Evolutionary conservation across 2,888 invertebrate genomes (phyloP), one percentile per base, ranked within the genome.

Genomic region (Leptopterna dolabrata): DNA sequence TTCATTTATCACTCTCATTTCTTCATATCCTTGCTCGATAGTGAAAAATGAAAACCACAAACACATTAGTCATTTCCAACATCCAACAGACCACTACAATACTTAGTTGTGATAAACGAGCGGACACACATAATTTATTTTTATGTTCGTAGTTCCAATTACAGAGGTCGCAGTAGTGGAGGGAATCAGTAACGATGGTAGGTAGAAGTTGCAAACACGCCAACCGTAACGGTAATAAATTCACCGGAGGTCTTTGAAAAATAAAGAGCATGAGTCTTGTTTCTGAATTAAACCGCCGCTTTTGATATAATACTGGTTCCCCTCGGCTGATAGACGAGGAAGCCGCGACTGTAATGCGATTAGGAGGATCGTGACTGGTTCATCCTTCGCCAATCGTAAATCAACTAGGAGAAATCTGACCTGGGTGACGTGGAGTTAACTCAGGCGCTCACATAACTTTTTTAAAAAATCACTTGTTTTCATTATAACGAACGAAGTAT

Each of bases 311-410:
- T 63, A 27, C 63, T 24, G 63, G 63, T 63, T 63, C 24, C 13
- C n/a, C 63, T 63, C 13, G 63, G 63, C 24, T 63, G 63, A 63
- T 63, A 24, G 63, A 63, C 24, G 63, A 63, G 63, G 63, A 63
- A 63, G 63, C 63, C 63, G 24, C 63, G 63, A 13, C 63, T 24
- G 63, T 63, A 63, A 63, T 63, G 63, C 63, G 63, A 63, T 63
- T 63, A 63, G 63, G 24, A 63, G 63, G 63, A 63, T 63, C 63
- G 63, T 63, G 63, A 63, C 63, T 24, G 63, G 63, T 63, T 63
- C 63, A 63, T 63, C 63, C 63, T 63, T 63, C 63, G 63, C 24
- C 63, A 63, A 63, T 63, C 63, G 63, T 63, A 63, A 63, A 63
- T 63, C 24, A 24, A 24, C 19, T 27, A 24, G 24, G 24, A 24